Evolutionary conservation across 2,797 vertebrate species (phyloP), one percentile per base, ranked within the genome.

Genomic region (Labeo calbasu): DNA sequence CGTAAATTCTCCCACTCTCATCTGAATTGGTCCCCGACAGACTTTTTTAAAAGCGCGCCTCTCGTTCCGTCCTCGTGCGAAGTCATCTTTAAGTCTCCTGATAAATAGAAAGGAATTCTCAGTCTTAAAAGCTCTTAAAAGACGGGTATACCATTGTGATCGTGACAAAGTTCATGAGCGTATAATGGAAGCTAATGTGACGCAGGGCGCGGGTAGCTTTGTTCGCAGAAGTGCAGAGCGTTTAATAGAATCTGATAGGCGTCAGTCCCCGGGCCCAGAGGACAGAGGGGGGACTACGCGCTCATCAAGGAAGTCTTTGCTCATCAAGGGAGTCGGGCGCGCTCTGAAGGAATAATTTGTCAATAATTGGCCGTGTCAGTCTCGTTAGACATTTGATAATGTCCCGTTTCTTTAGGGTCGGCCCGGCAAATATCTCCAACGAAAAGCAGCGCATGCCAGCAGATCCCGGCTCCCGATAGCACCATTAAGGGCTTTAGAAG

Each of bases 351-450:
- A 94, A 94, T 94, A 91, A 95, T 95, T 95, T 94, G 94, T 95
- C 94, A 95, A 95, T 95, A 95, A 96, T 95, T 92, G 92, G 91
- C 93, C 94, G 94, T 95, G 94, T 95, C 94, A 86, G 91, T 93
- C 90, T 93, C 83, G 92, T 93, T 93, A 93, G 92, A 91, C 90
- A 76, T 88, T 91, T 93, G 94, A 95, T 95, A 95, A 94, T 82
- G 57, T 71, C 75, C 79, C 79, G 46, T 89, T 90, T 92, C 90
- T 92, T 90, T 82, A 87, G 91, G 90, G 91, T 90, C 90, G 90
- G 90, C 89, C 46, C 61, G 19, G 87, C 88, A 91, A 93, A 91
- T 92, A 93, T 93, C 92, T 93, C 86, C 73, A 88, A 89, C 91
- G 84, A 87, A 86, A 83, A 93, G 92, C 93, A 90, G 94, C 93